Percentiles rank a stretch among this genome's conserved stretches.
These are phyloP conservation scores for Eurystomus gularis DNA, from an alignment of 2,113 vertebrate species.

Conservation along the genomic window DNA sequence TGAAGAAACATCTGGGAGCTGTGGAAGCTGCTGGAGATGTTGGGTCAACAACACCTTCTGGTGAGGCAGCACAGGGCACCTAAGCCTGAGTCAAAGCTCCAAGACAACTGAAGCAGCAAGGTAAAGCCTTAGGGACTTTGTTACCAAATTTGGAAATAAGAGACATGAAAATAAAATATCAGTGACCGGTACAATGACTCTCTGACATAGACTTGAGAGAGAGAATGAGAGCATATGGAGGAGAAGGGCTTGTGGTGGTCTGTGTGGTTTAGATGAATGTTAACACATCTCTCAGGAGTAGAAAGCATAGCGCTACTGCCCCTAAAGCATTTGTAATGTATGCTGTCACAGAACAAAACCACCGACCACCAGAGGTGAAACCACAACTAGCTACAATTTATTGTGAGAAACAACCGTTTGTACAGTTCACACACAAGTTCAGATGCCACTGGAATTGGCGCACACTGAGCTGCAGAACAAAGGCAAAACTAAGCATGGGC, in stretches of 20 bases:
- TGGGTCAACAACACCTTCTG: not conserved
- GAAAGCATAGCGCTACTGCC: not conserved
- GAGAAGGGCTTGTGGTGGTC: not conserved
- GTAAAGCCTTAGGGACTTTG: not conserved
- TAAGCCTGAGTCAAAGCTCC: fast-evolving
- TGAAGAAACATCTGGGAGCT: not conserved
- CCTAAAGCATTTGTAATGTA: not conserved
- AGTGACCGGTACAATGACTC: not conserved
- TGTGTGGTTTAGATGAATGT: not conserved
- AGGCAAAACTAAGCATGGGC: not conserved
- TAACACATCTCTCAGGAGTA: fast-evolving
- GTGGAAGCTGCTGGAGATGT: not conserved
- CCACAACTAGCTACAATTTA: not conserved
- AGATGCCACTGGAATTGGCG: not conserved
- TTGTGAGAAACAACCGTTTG: not conserved
- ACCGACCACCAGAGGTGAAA: not conserved
- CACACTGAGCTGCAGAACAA: not conserved
- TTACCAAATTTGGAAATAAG: not conserved
- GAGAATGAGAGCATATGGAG: not conserved
- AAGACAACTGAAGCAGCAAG: not conserved
- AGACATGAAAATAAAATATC: not conserved
- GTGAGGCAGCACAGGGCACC: not conserved
- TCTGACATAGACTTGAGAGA: not conserved
- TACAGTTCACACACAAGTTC: not conserved
- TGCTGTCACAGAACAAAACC: not conserved